Conservation (phyloP, 2,797 vertebrate genomes). For the Mareca strepera region DNA sequence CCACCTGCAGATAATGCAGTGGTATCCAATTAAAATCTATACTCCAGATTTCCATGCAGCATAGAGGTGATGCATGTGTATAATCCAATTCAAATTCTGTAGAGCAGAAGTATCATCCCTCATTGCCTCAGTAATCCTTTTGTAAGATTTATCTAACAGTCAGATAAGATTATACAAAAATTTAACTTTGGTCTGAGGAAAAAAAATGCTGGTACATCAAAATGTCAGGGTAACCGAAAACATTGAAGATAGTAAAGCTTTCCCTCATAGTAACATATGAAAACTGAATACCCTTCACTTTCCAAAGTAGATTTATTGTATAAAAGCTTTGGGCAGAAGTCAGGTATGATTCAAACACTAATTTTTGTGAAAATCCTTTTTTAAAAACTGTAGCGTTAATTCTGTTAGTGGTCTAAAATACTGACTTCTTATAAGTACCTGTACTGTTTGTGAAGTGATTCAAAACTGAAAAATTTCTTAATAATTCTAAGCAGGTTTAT, state of each 20-base stretch:
- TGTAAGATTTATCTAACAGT: not conserved
- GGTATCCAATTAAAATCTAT: not conserved
- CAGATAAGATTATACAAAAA: not conserved
- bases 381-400: not conserved
- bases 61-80: not conserved
- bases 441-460: not conserved
- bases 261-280: not conserved
- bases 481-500: not conserved
- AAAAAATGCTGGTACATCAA: not conserved
- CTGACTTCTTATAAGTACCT: not conserved
- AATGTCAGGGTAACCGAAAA: not conserved
- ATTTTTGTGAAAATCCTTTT: not conserved
- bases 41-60: not conserved
- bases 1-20: not conserved
- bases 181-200: not conserved
- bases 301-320: not conserved
- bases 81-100: not conserved
- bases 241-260: not conserved
- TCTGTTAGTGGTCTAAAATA: not conserved
- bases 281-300: not conserved
- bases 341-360: not conserved
- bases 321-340: not conserved
- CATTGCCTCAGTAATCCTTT: not conserved
- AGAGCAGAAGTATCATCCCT: not conserved
- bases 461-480: not conserved